Evolutionary conservation across 2,113 vertebrate genomes (phyloP).

Genomic region (Tretioscincus oriximinensis): DNA sequence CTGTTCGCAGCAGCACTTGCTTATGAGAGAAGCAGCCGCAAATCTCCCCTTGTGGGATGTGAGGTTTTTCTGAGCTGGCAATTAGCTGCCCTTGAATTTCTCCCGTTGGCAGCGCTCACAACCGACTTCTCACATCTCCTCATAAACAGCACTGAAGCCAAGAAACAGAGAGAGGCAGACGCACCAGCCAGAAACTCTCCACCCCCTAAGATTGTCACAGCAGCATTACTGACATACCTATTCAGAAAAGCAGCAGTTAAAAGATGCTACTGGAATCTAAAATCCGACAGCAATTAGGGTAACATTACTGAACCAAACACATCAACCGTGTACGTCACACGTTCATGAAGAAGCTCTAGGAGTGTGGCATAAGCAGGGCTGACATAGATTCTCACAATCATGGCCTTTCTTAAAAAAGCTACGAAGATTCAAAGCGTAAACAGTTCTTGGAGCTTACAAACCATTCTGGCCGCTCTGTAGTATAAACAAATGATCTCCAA

Average conservation of each 20-base stretch:
- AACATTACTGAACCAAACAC: slow-evolving; percentile 14
- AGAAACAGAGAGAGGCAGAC: slow-evolving; percentile 12
- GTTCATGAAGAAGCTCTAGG: slow-evolving; percentile 12
- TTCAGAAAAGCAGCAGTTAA: slow-evolving; percentile 34
- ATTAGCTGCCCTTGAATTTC: slow-evolving; percentile 29
- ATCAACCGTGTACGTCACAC: background rate
- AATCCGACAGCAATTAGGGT: background rate
- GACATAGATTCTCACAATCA: background rate
- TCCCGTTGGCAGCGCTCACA: slow-evolving; percentile 50
- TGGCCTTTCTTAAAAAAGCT: background rate
- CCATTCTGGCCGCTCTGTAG: background rate
- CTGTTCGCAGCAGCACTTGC: background rate
- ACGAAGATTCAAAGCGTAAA: slow-evolving; percentile 7
- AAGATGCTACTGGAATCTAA: slow-evolving; percentile 10
- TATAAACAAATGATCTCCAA: background rate
- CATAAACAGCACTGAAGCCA: slow-evolving; percentile 15
- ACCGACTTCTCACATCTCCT: slow-evolving; percentile 53
- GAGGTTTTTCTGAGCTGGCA: slow-evolving; percentile 11
- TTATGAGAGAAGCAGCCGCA: background rate
- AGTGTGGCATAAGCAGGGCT: slow-evolving; percentile 10
- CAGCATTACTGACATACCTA: slow-evolving; percentile 36
- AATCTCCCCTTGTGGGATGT: slow-evolving; percentile 19
- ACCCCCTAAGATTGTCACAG: slow-evolving; percentile 51
- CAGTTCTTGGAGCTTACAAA: background rate
- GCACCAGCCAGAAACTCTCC: slow-evolving; percentile 61